Evolutionary conservation across 2,888 invertebrate genomes (phyloP), one percentile per base, ranked within the genome.

Genomic region (Tipula unca): DNA sequence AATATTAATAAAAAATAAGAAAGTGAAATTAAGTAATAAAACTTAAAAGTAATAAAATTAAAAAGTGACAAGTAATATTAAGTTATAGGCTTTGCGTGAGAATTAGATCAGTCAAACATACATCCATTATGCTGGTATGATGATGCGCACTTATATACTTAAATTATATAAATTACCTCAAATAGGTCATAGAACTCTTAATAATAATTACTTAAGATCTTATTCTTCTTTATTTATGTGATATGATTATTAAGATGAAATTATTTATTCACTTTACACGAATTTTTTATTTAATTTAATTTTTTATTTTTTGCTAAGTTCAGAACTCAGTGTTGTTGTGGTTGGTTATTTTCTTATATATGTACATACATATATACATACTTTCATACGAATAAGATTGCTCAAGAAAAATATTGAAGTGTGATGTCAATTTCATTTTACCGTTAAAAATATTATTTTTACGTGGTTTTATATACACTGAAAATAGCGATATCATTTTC

Each of bases 361-460:
- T n/a, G n/a, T n/a, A n/a, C n/a, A n/a, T n/a, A n/a, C n/a, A n/a
- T n/a, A n/a, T n/a, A n/a, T n/a, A n/a, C n/a, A 48, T 48, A 17
- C 48, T 48, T 48, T 48, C 10, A 5, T 48, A 48, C n/a, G 48
- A 17, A 17, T 13, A 13, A 48, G 48, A 25, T 48, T 48, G 1
- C 48, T 3, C 69, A 69, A 25, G 8, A 25, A 10, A 69, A 25
- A 69, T 69, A 69, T 69, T 69, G 10, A 69, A 69, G 69, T 69
- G 69, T n/a, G n/a, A n/a, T 69, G 69, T 69, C 69, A 69, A 69
- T 69, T 69, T 69, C 25, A 69, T 69, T n/a, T 69, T 69, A 69
- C 69, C 69, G 69, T 69, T 69, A 69, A 69, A 69, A 69, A 25
- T n/a, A 14, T 69, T 25, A 25, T 25, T 69, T 25, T 25, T 69